Conservation (phyloP, 2,113 vertebrate species). For the Nesospiza acunhae region DNA sequence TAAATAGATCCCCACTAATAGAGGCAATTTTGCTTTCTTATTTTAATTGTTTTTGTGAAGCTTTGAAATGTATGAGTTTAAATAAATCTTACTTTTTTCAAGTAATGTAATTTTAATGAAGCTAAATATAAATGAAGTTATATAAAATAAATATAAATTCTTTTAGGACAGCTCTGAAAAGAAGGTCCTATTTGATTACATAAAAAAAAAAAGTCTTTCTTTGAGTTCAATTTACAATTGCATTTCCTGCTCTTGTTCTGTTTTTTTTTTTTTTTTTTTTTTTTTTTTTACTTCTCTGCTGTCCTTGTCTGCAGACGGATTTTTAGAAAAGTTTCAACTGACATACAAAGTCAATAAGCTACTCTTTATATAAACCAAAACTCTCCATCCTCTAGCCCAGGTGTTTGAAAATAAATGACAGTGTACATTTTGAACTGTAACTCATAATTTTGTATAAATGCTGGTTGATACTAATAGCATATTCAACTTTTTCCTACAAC, state of each 20-base stretch:
- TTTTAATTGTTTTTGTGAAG: not conserved
- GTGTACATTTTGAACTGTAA: not conserved
- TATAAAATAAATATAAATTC: not conserved
- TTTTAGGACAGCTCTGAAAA: not conserved
- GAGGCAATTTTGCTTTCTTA: not conserved
- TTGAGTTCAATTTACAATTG: not conserved
- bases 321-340: not conserved
- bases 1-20: not conserved
- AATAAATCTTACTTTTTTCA: not conserved
- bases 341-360: not conserved
- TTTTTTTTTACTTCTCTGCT: not conserved
- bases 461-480: not conserved
- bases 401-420: not conserved
- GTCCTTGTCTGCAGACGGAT: not conserved
- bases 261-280: not conserved
- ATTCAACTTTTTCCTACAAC: not conserved
- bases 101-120: not conserved
- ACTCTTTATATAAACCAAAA: not conserved
- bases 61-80: slow-evolving; percentile 20
- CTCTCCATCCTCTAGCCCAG: not conserved
- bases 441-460: slow-evolving; percentile 11
- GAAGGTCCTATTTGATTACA: not conserved
- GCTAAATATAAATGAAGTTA: not conserved
- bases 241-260: not conserved
- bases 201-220: not conserved